Evolutionary conservation across 2,888 invertebrate species (phyloP).

Genomic region (Autographa pulchrina): DNA sequence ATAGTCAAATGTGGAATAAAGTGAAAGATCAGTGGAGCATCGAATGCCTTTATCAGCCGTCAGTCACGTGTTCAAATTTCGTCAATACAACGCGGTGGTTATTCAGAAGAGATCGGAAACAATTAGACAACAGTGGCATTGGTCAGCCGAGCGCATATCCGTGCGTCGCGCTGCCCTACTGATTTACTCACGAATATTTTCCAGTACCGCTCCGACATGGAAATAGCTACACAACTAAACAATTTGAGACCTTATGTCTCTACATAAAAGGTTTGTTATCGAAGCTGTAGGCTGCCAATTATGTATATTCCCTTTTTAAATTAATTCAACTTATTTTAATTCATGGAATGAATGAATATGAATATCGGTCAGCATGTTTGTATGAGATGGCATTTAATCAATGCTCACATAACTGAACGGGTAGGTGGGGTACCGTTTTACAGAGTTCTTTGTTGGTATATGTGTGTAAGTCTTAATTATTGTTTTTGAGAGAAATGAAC

Average conservation of each 20-base stretch:
- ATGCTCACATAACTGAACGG: conserved; percentile 24
- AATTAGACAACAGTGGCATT: conserved; percentile 87
- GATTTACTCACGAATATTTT: conserved; percentile 79
- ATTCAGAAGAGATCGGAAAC: conserved; percentile 88
- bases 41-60: conserved; percentile 72
- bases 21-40: conserved; percentile 67
- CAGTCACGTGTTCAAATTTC: conserved; percentile 84
- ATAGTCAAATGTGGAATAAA: conserved; percentile 47
- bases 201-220: conserved; percentile 58
- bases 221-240: conserved; percentile 54
- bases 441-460: background rate
- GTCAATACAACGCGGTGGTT: conserved; percentile 83
- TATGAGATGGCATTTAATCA: conserved; percentile 49
- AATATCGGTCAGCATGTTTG: conserved; percentile 52
- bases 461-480: background rate
- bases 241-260: conserved; percentile 49
- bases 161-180: conserved; percentile 80
- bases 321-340: conserved; percentile 51
- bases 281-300: background rate
- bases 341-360: conserved; percentile 50
- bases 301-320: conserved; percentile 44
- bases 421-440: conserved; percentile 8
- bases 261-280: conserved; percentile 10
- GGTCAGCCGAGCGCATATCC: conserved; percentile 87
- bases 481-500: background rate